Base-by-base conservation (phyloP, 2,797 vertebrate species). In the Eurystomus glaucurus region DNA sequence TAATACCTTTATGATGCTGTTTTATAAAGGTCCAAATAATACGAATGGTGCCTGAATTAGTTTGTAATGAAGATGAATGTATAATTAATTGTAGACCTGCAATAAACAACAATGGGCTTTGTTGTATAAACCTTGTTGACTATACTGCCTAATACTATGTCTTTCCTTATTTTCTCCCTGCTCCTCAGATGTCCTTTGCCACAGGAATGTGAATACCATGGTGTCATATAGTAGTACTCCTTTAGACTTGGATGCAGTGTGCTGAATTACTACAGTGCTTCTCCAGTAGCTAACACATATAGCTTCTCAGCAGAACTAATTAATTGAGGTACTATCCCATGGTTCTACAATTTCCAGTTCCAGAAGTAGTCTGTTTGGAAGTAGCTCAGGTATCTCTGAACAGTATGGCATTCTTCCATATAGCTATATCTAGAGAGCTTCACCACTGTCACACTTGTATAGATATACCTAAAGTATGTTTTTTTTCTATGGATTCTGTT, bases 161-260 rank as follows among this genome's bases (percentile, higher is more conserved):
- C 65, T 29, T 14, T 84, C 10, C 8, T 75, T 35, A 54, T 55
- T 81, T 10, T 71, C 9, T 83, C 21, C 11, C 11, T 69, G 26
- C 22, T 93, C 21, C 45, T 75, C 28, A 39, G 50, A 57, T 31
- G 9, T 31, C 10, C 21, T n/a, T 80, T 66, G 31, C 20, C 54
- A 15, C 22, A 72, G 29, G 22, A 79, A 28, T 19, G 3, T 11
- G 13, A 84, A 84, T 31, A 29, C 13, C 29, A 21, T 33, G 79
- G 21, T 10, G 9, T 14, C 7, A n/a, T 15, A 8, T 5, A 55
- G 37, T 1, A 58, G 8, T 18, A 58, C 0, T 66, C 4, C 57
- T 61, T 52, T 57, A 43, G 45, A 50, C 25, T 17, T 60, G 25
- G 8, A n/a, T 33, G 7, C 29, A 80, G 10, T 1, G 0, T 48